Base-by-base conservation (phyloP, 2,113 vertebrate genomes). In the Raphicerus campestris region DNA sequence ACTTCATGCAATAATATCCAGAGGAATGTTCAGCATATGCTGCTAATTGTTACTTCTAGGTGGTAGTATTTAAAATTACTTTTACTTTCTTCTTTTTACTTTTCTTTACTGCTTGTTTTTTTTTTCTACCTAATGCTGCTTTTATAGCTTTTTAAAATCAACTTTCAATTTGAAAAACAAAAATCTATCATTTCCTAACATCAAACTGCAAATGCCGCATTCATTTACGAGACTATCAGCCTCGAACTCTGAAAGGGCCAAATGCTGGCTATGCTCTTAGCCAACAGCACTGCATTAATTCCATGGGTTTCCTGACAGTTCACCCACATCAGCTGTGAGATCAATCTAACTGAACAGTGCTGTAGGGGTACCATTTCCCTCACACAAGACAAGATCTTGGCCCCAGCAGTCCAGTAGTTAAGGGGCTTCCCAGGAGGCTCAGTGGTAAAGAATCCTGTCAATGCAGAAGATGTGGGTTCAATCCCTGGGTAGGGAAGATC, bases 91-190 rank as follows among this genome's bases (percentile, higher is more conserved):
- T 88, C n/a, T 73, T 85, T 70, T 86, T 82, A 82, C 47, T 88
- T 91, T 81, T 80, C 77, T 75, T 45, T 53, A 58, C 19, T 70
- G 82, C 28, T 97, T 60, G 39, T 92, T 30, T 30, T 90, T 22
- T n/a, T 56, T 88, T 81, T 5, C 56, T 56, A 96, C 45, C 61
- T 6, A 35, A 85, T 81, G 91, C 14, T 88, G 47, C 51, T 96
- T 94, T 95, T 35, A 94, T 28, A 53, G 86, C 77, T 45, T 89
- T 26, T 86, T n/a, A 9, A 70, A 86, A 81, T 24, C 80, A 77
- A 16, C 8, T 58, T 91, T 92, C 70, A 93, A 66, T 87, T 80
- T 63, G 81, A 94, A 90, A 93, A 96, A 26, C 35, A 78, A 96
- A 97, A 80, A 66, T n/a, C n/a, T 96, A 82, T 87, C 39, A 66